phyloP scores from a whole-genome alignment of 2,888 invertebrate species.

The Polyploca ridens region DNA sequence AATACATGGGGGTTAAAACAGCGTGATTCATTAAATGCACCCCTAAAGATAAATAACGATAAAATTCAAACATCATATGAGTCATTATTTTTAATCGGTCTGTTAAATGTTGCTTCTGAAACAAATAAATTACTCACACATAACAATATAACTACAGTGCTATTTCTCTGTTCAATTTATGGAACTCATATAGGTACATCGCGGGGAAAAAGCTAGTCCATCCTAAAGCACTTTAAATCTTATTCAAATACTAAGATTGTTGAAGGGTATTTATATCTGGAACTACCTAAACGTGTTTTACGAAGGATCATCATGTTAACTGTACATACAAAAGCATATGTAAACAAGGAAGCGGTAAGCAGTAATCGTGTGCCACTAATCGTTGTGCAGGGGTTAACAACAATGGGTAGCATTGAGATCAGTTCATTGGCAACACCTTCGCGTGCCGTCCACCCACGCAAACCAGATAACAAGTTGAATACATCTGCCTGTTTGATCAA shows the following conservation, averaged over 20 bases:
- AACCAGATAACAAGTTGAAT: slow-evolving; percentile 76
- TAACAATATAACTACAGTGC: too few relatives aligned
- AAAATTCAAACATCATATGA: background rate
- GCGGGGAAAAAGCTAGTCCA: too few relatives aligned
- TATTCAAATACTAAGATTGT: background rate
- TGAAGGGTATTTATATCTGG: slow-evolving; percentile 32
- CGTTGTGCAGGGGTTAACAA: slow-evolving; percentile 66
- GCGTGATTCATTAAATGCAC: slow-evolving; percentile 39
- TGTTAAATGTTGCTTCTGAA: background rate
- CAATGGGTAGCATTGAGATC: slow-evolving; percentile 76
- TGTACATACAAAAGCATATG: slow-evolving; percentile 50
- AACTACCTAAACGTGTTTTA: slow-evolving; percentile 36
- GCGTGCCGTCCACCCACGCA: slow-evolving; percentile 75
- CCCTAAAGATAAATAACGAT: slow-evolving; percentile 14
- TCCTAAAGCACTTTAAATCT: background rate
- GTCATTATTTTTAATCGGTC: background rate
- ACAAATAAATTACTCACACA: background rate
- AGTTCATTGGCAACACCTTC: slow-evolving; percentile 71
- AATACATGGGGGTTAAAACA: slow-evolving; percentile 16
- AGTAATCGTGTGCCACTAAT: slow-evolving; percentile 56
- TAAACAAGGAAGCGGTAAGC: slow-evolving; percentile 75
- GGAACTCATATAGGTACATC: too few relatives aligned
- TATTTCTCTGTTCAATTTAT: too few relatives aligned
- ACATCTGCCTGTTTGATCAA: slow-evolving; percentile 77
- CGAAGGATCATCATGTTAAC: slow-evolving; percentile 17